Base-by-base conservation (phyloP, 2,113 vertebrate species). In the Saccopteryx leptura region DNA sequence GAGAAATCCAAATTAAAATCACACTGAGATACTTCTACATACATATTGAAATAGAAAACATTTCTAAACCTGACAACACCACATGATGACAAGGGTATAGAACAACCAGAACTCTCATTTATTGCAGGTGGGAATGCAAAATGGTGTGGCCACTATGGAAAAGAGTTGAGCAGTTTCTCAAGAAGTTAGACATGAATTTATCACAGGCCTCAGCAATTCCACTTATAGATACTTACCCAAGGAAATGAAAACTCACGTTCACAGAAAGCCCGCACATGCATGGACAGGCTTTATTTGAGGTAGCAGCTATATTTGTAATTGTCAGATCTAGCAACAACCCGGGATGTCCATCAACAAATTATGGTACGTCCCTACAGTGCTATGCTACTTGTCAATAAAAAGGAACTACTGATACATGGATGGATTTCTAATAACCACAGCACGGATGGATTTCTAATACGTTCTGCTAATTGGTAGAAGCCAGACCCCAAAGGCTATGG, bases 1-100 rank as follows among this genome's bases (percentile, higher is more conserved):
- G 46, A 91, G 96, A 93, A 91, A 81, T 85, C 68, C 48, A 91
- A 92, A 82, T 88, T 81, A 89, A 97, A 95, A 68, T 75, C 92
- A 86, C 80, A 72, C 46, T 61, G 91, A 93, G 84, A 92, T 89
- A 66, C 68, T 82, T 56, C 72, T 33, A 4, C 63, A 17, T 58
- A 26, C 69, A 75, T 63, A 81, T 88, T 81, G 90, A 71, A 74
- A 72, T 11, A 58, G 92, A 61, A 88, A 74, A 61, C 78, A 75
- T 88, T 52, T 88, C 48, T 78, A 63, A 83, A 26, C 80, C 71
- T 69, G 69, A 88, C 60, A 92, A 23, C 9, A 7, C 26, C 2
- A 3, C 8, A 18, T 14, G 81, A 46, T 33, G 58, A 54, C 14
- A 31, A 68, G 56, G 76, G 54, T 4, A 13, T 0, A 33, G 72